A percentile compares a stretch with the other conserved stretches of the same genome.
phyloP scores from a whole-genome alignment of 2,888 invertebrate genomes.

The Eristalinus sepulchralis region DNA sequence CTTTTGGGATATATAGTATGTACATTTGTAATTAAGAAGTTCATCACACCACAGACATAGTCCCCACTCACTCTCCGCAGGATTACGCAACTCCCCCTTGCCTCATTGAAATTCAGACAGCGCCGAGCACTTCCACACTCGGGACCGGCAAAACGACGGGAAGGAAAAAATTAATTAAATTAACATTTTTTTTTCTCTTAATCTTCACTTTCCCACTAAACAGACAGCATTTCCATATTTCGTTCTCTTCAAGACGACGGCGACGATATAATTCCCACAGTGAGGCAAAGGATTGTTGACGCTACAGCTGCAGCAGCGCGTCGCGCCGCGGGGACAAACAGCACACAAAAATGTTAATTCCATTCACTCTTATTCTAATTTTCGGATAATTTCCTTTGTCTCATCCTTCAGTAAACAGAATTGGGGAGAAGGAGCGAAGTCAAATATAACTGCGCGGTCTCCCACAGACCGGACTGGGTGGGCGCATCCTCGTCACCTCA shows the following conservation, averaged over 20 bases:
- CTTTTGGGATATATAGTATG: not conserved
- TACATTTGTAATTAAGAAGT: slow-evolving; percentile 31
- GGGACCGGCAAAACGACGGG: not conserved
- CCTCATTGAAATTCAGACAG: slow-evolving; percentile 33
- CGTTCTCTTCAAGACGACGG: slow-evolving; percentile 24
- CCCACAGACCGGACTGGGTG: slow-evolving; percentile 17
- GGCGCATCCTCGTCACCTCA: slow-evolving; percentile 52
- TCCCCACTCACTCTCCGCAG: not conserved
- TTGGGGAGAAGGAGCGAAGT: slow-evolving; percentile 12
- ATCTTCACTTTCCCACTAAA: slow-evolving; percentile 35
- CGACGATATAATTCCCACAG: slow-evolving; percentile 40
- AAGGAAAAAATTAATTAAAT: slow-evolving; percentile 51
- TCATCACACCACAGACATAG: not conserved
- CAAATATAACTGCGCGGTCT: slow-evolving; percentile 42
- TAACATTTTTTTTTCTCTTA: slow-evolving; percentile 33
- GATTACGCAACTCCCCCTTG: slow-evolving; percentile 1
- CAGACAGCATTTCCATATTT: slow-evolving; percentile 50
- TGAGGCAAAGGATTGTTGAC: slow-evolving; percentile 55
- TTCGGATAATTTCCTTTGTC: slow-evolving; percentile 66
- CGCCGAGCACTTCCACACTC: slow-evolving; percentile 6
- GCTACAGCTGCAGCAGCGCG: not conserved
- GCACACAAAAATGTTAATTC: slow-evolving; percentile 53
- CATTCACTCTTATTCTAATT: slow-evolving; percentile 66
- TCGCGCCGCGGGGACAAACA: slow-evolving; percentile 20
- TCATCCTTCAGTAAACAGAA: slow-evolving; percentile 43